These are phyloP conservation scores for Brassicogethes aeneus DNA, from an alignment of 2,888 invertebrate species.

Conservation along the genomic window DNA sequence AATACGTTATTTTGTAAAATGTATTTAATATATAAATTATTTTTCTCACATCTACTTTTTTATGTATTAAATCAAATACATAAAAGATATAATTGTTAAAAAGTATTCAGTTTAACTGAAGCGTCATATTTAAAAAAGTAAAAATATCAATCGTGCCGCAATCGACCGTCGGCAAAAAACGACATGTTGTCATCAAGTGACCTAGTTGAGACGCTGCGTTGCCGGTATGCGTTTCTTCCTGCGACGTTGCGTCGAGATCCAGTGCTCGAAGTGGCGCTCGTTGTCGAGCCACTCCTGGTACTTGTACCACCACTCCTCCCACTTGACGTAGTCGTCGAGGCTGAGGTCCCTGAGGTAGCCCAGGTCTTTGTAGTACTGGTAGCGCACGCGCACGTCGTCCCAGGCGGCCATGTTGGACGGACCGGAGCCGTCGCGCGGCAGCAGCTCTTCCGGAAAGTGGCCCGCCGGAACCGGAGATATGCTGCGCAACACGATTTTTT, in stretches of 20 bases:
- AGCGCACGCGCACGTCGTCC: constrained; percentile 82
- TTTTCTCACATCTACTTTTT: too few species aligned
- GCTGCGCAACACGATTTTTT: constrained; percentile 31
- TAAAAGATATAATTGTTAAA: too few species aligned
- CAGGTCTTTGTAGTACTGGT: constrained; percentile 82
- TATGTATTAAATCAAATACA: too few species aligned
- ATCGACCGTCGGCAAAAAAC: too few species aligned
- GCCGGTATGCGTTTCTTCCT: constrained; percentile 32
- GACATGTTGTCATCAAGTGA: too few species aligned
- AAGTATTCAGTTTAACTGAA: too few species aligned
- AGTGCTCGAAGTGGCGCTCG: constrained; percentile 68
- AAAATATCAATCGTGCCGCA: too few species aligned
- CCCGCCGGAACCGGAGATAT: constrained; percentile 63
- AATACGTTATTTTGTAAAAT: too few species aligned
- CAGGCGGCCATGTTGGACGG: constrained; percentile 68
- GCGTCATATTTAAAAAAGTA: too few species aligned
- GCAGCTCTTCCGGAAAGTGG: constrained; percentile 69
- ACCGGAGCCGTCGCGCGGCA: constrained; percentile 45
- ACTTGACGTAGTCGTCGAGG: constrained; percentile 78
- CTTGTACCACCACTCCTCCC: constrained; percentile 94
- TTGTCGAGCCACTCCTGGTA: constrained; percentile 86
- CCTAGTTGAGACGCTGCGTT: constrained; percentile 38
- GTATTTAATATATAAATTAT: too few species aligned
- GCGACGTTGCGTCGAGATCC: constrained; percentile 45
- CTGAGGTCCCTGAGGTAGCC: constrained; percentile 73